Evolutionary conservation across 1,140 invertebrate species (phyloP).

Genomic region (Ylistrum balloti): DNA sequence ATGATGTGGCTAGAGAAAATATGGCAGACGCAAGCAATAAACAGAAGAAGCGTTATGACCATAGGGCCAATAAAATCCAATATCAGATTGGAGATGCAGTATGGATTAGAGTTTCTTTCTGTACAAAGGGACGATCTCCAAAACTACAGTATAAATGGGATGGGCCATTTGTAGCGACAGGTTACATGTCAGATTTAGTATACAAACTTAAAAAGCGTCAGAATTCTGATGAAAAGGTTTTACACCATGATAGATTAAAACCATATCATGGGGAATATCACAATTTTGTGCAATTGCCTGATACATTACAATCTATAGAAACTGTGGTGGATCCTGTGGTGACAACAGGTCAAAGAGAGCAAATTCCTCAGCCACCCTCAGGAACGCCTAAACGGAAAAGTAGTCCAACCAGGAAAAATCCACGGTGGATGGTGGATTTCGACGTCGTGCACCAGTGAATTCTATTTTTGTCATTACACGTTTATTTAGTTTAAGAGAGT

Average conservation of each 20-base stretch:
- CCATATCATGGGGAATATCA: not conserved
- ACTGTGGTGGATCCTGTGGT: too few relatives aligned
- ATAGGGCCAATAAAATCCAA: not conserved
- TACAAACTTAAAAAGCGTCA: not conserved
- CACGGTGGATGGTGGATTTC: too few relatives aligned
- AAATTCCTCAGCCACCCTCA: too few relatives aligned
- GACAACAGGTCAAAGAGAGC: too few relatives aligned
- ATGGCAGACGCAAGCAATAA: slow-evolving; percentile 47
- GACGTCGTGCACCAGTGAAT: too few relatives aligned
- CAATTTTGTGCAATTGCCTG: not conserved
- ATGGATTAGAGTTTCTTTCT: not conserved
- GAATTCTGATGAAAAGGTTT: not conserved
- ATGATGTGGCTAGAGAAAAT: slow-evolving; percentile 29
- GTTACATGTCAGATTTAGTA: slow-evolving; percentile 13
- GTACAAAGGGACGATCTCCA: not conserved
- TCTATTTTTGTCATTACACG: too few relatives aligned
- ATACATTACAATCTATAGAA: too few relatives aligned
- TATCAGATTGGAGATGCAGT: slow-evolving; percentile 43
- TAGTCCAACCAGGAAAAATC: too few relatives aligned
- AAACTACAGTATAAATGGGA: slow-evolving; percentile 40
- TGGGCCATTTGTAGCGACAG: slow-evolving; percentile 38
- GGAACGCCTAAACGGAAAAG: too few relatives aligned
- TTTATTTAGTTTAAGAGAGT: too few relatives aligned
- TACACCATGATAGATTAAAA: slow-evolving; percentile 42
- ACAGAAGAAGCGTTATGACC: slow-evolving; percentile 51